A percentile compares a stretch with the other conserved stretches of the same genome.
Conservation (phyloP, 2,113 vertebrate genomes). For the Aramus guarauna region DNA sequence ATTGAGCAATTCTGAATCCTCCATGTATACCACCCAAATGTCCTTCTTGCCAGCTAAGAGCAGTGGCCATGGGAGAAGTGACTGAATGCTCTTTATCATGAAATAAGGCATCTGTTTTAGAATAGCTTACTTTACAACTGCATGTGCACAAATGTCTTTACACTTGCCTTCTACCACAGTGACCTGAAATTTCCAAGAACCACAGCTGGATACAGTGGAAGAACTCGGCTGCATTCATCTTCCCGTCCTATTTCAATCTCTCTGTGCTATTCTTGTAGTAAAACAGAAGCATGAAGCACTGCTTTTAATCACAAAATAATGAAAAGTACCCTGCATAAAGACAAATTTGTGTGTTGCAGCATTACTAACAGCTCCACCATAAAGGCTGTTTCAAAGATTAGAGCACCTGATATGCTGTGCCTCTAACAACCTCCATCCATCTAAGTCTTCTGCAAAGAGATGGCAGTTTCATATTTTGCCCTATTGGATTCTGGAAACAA, state of each 20-base stretch:
- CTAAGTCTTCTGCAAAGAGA: not conserved
- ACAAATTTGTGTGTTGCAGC: not conserved
- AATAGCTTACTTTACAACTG: not conserved
- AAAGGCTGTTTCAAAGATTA: not conserved
- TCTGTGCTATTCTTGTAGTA: not conserved
- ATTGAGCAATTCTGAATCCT: not conserved
- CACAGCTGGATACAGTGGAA: not conserved
- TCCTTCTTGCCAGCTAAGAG: not conserved
- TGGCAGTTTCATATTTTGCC: not conserved
- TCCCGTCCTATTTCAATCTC: not conserved
- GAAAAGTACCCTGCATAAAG: not conserved
- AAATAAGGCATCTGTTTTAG: not conserved
- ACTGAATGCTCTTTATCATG: not conserved
- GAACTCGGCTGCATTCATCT: not conserved
- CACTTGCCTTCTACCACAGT: not conserved
- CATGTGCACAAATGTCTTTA: not conserved
- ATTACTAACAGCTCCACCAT: not conserved
- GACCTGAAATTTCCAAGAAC: not conserved
- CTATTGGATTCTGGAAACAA: not conserved
- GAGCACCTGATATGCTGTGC: not conserved
- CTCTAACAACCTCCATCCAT: not conserved
- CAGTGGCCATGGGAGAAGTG: not conserved
- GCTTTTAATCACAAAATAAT: not conserved
- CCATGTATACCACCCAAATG: not conserved
- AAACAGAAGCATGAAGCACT: not conserved